Evolutionary conservation across 2,113 vertebrate species (phyloP), one percentile per base, ranked within the genome.

Genomic region (Tapirus terrestris): DNA sequence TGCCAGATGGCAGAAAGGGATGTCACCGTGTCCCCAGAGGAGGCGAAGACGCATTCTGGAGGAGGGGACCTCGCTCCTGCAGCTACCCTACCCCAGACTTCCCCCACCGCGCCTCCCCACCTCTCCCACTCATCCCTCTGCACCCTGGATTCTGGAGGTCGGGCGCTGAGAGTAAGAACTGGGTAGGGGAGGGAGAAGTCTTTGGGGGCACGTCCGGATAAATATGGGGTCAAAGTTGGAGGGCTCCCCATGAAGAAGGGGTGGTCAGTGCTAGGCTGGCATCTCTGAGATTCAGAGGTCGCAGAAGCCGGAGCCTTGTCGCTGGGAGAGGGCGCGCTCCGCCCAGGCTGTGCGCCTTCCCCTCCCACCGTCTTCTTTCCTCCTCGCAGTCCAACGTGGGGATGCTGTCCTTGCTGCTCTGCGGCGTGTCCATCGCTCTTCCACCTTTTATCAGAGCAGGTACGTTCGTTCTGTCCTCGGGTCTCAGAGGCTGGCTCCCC

Each of bases 341-440:
- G 23, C 25, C 5, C n/a, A 4, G 36, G 1, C 31, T 3, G 9
- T n/a, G 33, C 10, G 8, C 21, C 89, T 39, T 60, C 25, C 25
- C 21, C 1, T 20, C 17, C 53, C 39, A 25, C 33, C 6, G 5
- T 70, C 16, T 56, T 25, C 60, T 81, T 9, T 25, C 11, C 25
- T n/a, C 14, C 67, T 36, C 8, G 20, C 7, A 96, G 94, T 51
- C 31, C 20, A 1, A 8, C 2, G 61, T 73, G 92, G 58, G 43
- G 56, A n/a, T 70, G 92, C 9, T 6, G 3, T 23, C n/a, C 45
- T 33, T 63, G 90, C 72, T 97, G 80, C 39, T 98, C n/a, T 92
- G 90, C 56, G 39, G 79, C 8, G 31, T 85, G 87, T 90, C 29
- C 27, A 0, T 91, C 0, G 77, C 77, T 1, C 88, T 98, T 10